Conservation (phyloP, 2,797 vertebrate genomes). For the Hephaestus fuliginosus region DNA sequence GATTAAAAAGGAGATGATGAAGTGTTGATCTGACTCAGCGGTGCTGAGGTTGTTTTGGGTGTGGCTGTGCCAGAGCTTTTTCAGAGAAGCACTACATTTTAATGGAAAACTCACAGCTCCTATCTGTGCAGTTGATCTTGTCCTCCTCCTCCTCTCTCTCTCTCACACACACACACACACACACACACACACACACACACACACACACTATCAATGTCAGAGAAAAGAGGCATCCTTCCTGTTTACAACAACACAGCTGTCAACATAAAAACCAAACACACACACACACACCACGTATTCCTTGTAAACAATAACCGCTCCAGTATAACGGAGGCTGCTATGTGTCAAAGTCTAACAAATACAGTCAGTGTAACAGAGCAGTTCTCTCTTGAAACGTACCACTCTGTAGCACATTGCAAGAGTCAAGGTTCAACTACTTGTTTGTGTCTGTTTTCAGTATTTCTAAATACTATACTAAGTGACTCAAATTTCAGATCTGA, state of each 20-base stretch:
- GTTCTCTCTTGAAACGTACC: background rate
- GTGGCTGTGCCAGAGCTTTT: slow-evolving; percentile 32
- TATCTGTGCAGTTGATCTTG: slow-evolving; percentile 41
- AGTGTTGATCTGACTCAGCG: slow-evolving; percentile 17
- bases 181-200: slow-evolving; percentile 9
- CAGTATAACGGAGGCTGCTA: background rate
- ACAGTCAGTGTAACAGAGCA: background rate
- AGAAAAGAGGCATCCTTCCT: slow-evolving; percentile 58
- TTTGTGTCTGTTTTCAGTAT: background rate
- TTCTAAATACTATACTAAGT: background rate
- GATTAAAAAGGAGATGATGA: slow-evolving; percentile 27
- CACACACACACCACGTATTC: slow-evolving; percentile 1
- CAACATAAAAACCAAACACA: slow-evolving; percentile 15
- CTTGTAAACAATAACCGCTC: background rate
- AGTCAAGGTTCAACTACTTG: background rate
- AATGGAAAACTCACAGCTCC: slow-evolving; percentile 21
- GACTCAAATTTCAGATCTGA: background rate
- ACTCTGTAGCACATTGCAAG: background rate
- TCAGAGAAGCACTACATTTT: slow-evolving; percentile 34
- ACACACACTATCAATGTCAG: slow-evolving; percentile 16
- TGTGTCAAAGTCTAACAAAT: background rate
- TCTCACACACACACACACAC: background rate
- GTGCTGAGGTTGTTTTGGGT: slow-evolving; percentile 38
- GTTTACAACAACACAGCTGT: slow-evolving; percentile 67
- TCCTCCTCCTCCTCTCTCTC: background rate